Evolutionary conservation across 35 echinoderm and acorn worm species (phyloP).

Genomic region (Stichopus chloronotus): DNA sequence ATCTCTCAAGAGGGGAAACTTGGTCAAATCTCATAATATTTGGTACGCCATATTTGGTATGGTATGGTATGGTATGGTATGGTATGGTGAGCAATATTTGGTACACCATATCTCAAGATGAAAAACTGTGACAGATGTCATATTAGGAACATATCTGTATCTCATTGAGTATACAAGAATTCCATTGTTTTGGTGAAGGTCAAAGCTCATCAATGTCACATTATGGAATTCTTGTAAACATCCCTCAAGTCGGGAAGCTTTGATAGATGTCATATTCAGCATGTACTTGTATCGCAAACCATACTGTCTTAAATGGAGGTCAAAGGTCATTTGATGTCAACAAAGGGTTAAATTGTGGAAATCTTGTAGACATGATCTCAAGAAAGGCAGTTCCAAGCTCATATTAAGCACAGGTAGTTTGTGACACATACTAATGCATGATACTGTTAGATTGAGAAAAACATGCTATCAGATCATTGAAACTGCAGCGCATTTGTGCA

Average conservation of each 20-base stretch:
- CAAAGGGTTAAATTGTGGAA: neutral
- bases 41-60: no score
- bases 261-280: neutral
- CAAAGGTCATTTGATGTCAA: neutral
- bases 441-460: neutral
- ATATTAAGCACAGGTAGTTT: neutral
- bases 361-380: constrained; percentile 2
- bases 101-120: no score
- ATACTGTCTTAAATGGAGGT: neutral
- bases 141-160: no score
- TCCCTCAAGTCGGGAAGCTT: neutral
- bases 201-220: no score
- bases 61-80: no score
- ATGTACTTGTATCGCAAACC: neutral
- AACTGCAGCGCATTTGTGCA: neutral
- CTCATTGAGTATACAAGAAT: no score
- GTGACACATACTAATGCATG: neutral
- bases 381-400: neutral
- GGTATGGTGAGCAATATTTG: no score
- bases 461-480: neutral
- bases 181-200: no score
- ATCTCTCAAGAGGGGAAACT: no score
- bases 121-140: no score
- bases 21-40: no score
- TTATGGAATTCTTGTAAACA: no score